A percentile compares a stretch with the other conserved stretches of the same genome.
Conservation (phyloP, 2,888 invertebrate genomes). For the Octonoba sinensis region DNA sequence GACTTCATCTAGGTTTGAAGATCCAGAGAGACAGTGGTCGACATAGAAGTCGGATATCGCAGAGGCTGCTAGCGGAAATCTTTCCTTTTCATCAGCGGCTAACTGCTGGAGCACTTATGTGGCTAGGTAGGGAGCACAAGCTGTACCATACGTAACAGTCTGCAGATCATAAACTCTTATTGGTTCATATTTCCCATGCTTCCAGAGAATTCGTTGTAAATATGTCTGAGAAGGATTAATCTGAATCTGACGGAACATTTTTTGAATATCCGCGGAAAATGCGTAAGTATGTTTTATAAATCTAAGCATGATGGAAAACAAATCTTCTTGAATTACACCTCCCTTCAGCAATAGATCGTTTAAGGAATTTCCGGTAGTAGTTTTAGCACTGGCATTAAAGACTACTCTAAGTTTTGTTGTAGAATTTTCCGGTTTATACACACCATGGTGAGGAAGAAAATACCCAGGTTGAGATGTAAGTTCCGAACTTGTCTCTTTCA, state of each 20-base stretch:
- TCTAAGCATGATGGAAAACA: background rate
- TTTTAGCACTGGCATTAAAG: background rate
- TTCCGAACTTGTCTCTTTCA: background rate
- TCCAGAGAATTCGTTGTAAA: background rate
- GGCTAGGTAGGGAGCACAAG: background rate
- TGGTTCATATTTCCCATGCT: background rate
- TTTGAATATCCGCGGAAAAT: background rate
- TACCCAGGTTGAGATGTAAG: background rate
- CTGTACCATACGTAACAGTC: slow-evolving; percentile 1
- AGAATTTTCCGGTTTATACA: background rate
- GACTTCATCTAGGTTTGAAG: too few relatives aligned
- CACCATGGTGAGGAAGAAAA: slow-evolving; percentile 1
- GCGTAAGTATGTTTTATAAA: background rate
- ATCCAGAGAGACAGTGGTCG: too few relatives aligned
- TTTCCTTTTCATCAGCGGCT: background rate
- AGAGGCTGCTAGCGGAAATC: too few relatives aligned
- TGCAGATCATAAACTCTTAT: background rate
- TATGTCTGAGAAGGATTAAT: background rate
- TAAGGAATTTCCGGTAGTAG: background rate
- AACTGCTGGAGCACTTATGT: background rate
- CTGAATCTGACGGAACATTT: background rate
- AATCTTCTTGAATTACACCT: slow-evolving; percentile 20
- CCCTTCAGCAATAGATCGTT: slow-evolving; percentile 32
- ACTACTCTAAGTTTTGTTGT: background rate
- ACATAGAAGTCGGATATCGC: too few relatives aligned